Evolutionary conservation across 37 sponge, comb jelly and placozoan species (phyloP).

Genomic region (Mnemiopsis leidyi): DNA sequence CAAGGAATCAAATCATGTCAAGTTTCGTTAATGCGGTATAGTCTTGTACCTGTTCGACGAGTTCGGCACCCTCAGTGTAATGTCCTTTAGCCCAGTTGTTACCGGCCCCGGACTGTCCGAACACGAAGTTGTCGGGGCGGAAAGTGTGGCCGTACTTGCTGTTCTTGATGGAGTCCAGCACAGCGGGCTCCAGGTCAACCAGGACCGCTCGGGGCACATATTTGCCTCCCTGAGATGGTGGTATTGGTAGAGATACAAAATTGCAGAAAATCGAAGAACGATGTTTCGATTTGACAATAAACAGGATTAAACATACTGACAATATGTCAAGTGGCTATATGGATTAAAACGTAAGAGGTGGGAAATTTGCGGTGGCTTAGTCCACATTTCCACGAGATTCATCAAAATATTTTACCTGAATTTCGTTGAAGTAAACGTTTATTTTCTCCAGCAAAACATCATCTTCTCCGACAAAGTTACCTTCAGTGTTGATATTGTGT

Average conservation of each 20-base stretch:
- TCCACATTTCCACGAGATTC: too few species aligned
- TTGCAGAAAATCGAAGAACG: too few species aligned
- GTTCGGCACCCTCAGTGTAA: conserved; percentile 67
- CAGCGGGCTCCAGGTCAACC: conserved; percentile 71
- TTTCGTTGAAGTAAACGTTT: conserved; percentile 67
- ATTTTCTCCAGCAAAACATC: conserved; percentile 65
- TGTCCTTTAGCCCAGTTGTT: conserved; percentile 69
- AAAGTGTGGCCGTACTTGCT: conserved; percentile 33
- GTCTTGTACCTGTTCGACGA: conserved; percentile 55
- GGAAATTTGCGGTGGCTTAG: too few species aligned
- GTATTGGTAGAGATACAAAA: too few species aligned
- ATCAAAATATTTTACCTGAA: background rate
- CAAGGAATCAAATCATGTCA: too few species aligned
- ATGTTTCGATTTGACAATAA: background rate
- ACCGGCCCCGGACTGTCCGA: conserved; percentile 66
- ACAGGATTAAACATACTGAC: background rate
- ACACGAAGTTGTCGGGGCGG: conserved; percentile 66
- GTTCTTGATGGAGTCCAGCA: conserved; percentile 61
- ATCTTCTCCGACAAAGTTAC: conserved; percentile 16
- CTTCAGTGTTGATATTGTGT: conserved; percentile 27
- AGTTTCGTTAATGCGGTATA: too few species aligned
- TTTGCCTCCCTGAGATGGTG: conserved; percentile 68
- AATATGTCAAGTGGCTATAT: background rate
- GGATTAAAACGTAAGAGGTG: background rate
- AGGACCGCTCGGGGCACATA: conserved; percentile 74